A percentile compares a stretch with the other conserved stretches of the same genome.
phyloP scores from a whole-genome alignment of 2,797 vertebrate genomes.

The Liparis tanakae region DNA sequence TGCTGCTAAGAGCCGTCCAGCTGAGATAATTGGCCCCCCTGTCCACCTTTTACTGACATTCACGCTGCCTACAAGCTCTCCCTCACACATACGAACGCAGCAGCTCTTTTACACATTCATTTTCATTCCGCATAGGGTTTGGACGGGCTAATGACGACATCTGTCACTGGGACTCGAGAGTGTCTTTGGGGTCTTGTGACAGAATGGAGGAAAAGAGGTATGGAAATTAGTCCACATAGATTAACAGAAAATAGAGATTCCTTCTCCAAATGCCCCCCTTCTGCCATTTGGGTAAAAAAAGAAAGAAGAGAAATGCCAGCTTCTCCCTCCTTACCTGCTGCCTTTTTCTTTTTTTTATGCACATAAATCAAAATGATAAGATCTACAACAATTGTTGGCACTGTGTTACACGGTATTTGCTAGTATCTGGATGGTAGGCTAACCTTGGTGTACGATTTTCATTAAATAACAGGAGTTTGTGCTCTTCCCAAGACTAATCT shows the following conservation, averaged over 20 bases:
- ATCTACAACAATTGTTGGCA: slow-evolving; percentile 8
- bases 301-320: slow-evolving; percentile 1
- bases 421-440: slow-evolving; percentile 11
- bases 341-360: slow-evolving; percentile 36
- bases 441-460: background rate
- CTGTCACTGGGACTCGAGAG: slow-evolving; percentile 61
- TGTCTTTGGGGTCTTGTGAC: slow-evolving; percentile 45
- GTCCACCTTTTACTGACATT: slow-evolving; percentile 63
- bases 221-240: slow-evolving; percentile 60
- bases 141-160: slow-evolving; percentile 66
- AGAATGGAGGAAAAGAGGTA: slow-evolving; percentile 54
- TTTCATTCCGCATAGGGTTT: slow-evolving; percentile 64
- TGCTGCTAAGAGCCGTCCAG: slow-evolving; percentile 66
- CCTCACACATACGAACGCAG: slow-evolving; percentile 57
- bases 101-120: slow-evolving; percentile 65
- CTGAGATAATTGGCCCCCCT: slow-evolving; percentile 78
- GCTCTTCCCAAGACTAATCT: background rate
- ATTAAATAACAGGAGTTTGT: slow-evolving; percentile 2
- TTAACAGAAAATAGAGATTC: slow-evolving; percentile 47
- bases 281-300: slow-evolving; percentile 22
- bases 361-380: slow-evolving; percentile 33
- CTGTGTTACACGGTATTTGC: slow-evolving; percentile 17
- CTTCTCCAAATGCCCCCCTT: slow-evolving; percentile 23
- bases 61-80: slow-evolving; percentile 60
- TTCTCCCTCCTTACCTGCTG: slow-evolving; percentile 29